These are phyloP conservation scores for Ceramica pisi DNA, from an alignment of 2,888 invertebrate species.

Conservation along the genomic window DNA sequence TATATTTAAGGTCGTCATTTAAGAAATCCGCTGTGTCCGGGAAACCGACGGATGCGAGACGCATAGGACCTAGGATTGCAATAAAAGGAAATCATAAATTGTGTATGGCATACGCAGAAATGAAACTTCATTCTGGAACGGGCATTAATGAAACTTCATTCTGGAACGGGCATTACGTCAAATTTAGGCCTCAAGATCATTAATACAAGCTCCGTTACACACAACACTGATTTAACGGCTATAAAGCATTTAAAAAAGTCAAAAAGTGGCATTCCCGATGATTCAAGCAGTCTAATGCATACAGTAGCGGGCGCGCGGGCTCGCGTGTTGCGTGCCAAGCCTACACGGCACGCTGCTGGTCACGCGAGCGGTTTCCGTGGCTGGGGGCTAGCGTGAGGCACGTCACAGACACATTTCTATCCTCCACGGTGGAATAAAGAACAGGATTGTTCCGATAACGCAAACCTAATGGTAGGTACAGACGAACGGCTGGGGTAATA, in stretches of 20 bases:
- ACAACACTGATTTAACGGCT: conserved; percentile 1
- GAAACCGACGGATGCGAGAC: too few species aligned
- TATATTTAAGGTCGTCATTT: neutral
- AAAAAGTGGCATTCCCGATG: conserved; percentile 58
- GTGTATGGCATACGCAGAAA: neutral
- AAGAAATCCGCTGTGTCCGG: too few species aligned
- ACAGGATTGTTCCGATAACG: conserved; percentile 65
- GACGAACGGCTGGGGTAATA: conserved; percentile 25
- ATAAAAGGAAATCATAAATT: too few species aligned
- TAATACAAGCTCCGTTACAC: neutral
- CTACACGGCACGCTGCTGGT: conserved; percentile 58
- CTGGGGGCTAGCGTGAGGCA: conserved; percentile 73
- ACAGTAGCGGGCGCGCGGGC: conserved; percentile 38
- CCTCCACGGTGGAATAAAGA: conserved; percentile 66
- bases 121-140: neutral
- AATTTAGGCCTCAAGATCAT: conserved; percentile 7
- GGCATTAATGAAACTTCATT: neutral
- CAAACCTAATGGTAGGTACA: conserved; percentile 53
- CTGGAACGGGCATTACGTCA: neutral
- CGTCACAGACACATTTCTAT: conserved; percentile 78
- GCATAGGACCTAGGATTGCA: too few species aligned
- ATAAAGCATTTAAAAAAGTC: conserved; percentile 13
- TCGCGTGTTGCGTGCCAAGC: conserved; percentile 63
- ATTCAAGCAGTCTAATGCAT: conserved; percentile 54
- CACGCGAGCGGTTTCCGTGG: conserved; percentile 67